Base-by-base conservation (phyloP, 2,888 invertebrate species). In the Hartigia nigra region DNA sequence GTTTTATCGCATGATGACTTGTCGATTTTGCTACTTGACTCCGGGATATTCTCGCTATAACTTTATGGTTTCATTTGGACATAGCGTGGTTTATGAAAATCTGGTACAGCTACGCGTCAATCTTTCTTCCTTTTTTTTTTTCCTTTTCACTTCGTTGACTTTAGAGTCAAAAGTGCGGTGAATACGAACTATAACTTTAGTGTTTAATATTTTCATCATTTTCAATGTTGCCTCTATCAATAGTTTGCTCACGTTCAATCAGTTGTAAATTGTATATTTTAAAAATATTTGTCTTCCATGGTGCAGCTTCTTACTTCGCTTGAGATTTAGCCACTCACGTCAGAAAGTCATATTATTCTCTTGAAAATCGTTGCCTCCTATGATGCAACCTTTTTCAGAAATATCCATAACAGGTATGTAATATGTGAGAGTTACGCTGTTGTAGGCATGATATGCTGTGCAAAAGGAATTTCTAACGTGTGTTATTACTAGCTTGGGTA, bases 401-500 rank as follows among this genome's bases (percentile, higher is more conserved):
- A 70, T 39, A 69, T n/a, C 75, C 31, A 78, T 75, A 39, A 55
- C 69, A 35, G 74, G 77, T 69, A 77, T 72, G 72, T 32, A 74
- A 78, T 37, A 69, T 55, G 31, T 23, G 55, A 55, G 55, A 55
- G 23, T 55, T 55, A 23, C 23, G 23, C 55, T 55, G 55, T 55
- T 55, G 23, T 55, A 55, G 55, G 55, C 55, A 55, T 55, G 55
- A 55, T 55, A 55, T 55, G 55, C 55, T 55, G 55, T 55, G 55
- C 55, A 23, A 55, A 55, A 55, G 55, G 55, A 55, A 23, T 55
- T 55, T 55, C 55, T 55, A 55, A 55, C 23, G 55, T 55, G 55
- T 55, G 55, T 55, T 23, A 55, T 55, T 55, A 23, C 9, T 55
- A 55, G 55, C 2, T 55, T 55, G 55, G 55, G 55, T 55, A 55